Evolutionary conservation across 2,797 vertebrate species (phyloP).

Genomic region (Sebastes trivittatus): DNA sequence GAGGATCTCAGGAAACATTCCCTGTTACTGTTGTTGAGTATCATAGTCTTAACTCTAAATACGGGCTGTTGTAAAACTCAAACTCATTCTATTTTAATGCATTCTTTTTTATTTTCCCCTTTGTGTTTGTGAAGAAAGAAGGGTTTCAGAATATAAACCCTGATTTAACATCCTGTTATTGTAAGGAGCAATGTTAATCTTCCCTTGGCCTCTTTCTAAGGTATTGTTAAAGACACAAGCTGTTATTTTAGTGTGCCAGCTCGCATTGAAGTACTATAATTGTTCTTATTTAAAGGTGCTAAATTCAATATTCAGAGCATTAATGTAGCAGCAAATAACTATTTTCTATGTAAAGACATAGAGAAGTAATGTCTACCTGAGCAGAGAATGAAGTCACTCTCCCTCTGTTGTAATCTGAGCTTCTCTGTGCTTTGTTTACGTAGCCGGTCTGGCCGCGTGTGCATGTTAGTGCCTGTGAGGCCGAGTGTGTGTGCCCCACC

Average conservation of each 20-base stretch:
- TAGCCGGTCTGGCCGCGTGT: background rate
- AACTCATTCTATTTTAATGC: conserved; percentile 49
- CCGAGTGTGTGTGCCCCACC: too few species aligned
- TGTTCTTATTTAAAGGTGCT: background rate
- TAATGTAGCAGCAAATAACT: background rate
- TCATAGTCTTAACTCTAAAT: conserved; percentile 63
- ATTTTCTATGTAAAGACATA: background rate
- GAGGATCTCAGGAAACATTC: conserved; percentile 73
- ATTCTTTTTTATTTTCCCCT: conserved; percentile 43
- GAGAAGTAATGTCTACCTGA: background rate
- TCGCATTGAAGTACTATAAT: background rate
- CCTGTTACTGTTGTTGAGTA: conserved; percentile 60
- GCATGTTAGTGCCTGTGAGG: too few species aligned
- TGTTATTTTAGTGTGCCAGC: conserved; percentile 24
- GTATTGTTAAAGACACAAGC: conserved; percentile 20
- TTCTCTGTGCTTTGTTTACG: background rate
- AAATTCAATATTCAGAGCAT: background rate
- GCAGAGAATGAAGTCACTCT: background rate
- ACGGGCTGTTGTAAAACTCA: conserved; percentile 51
- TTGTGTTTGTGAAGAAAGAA: conserved; percentile 36
- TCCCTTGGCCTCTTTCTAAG: conserved; percentile 10
- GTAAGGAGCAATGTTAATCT: conserved; percentile 24
- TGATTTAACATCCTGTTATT: conserved; percentile 33
- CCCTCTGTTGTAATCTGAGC: background rate
- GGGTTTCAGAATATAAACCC: conserved; percentile 30